Base-by-base conservation (phyloP, 2,113 vertebrate species). In the Rynchops niger region DNA sequence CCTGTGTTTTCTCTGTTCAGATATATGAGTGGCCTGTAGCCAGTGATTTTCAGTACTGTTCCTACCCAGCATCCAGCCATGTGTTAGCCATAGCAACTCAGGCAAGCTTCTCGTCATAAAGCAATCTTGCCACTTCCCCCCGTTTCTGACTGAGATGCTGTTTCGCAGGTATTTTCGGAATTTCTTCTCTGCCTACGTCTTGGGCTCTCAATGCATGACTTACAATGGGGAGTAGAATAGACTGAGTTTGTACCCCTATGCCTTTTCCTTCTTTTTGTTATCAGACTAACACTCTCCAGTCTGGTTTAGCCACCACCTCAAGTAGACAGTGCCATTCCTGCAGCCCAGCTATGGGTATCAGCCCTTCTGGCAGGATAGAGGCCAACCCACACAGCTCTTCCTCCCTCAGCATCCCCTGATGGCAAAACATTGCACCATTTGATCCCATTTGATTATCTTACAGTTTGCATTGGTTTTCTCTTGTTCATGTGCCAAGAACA, bases 31-130 rank as follows among this genome's bases (percentile, higher is more conserved):
- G 67, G 71, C 82, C 76, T 53, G 32, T 29, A 91, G 88, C 71
- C 90, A 86, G 86, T 43, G 67, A 88, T 88, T 92, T 82, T 87
- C 90, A 96, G 86, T 83, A 42, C 63, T 62, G 62, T 62, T 90
- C 38, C 82, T 86, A 70, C 18, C 30, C 82, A 91, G 59, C 40
- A 92, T 30, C 52, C 81, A 77, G 47, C 52, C 70, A 66, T n/a
- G 29, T 78, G 63, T 73, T 91, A 92, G 74, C 36, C 62, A 52
- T 56, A 90, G 69, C 45, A 86, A 92, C 34, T 62, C 42, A 66
- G 45, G 36, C 42, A 81, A 95, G 56, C 45, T 62, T 70, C 69
- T 80, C 72, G 55, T 70, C 43, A 80, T 73, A 45, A 88, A 91
- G 42, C 53, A 72, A 14, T 65, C 40, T 50, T 73, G 22, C 30